Conservation (phyloP, 2,888 invertebrate genomes). For the Boloria selene region DNA sequence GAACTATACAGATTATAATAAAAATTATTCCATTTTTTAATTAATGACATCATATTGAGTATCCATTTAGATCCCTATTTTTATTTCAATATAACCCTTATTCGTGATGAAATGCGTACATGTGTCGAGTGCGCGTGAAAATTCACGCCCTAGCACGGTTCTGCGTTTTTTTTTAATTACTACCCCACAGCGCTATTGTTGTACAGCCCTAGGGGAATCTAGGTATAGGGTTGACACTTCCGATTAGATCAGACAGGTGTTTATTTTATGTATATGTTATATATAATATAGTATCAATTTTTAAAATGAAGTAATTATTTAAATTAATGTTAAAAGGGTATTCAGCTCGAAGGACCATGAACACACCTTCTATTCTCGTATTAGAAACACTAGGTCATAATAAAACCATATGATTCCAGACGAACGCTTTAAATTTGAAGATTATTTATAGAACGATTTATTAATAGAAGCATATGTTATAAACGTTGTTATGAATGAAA, state of each 20-base stretch:
- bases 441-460: too few species aligned
- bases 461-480: too few species aligned
- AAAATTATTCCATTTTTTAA: conserved; percentile 11
- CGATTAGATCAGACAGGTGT: conserved; percentile 22
- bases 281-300: not conserved
- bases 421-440: too few species aligned
- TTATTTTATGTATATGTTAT: not conserved
- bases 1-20: conserved; percentile 11
- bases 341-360: too few species aligned
- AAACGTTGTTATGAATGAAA: too few species aligned
- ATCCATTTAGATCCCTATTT: conserved; percentile 19
- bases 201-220: conserved; percentile 66
- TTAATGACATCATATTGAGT: conserved; percentile 19
- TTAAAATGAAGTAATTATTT: not conserved
- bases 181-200: conserved; percentile 75
- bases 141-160: conserved; percentile 68
- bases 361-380: too few species aligned
- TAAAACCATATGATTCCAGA: too few species aligned
- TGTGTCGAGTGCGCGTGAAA: conserved; percentile 71
- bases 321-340: too few species aligned
- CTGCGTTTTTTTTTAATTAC: conserved; percentile 78
- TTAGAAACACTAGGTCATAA: too few species aligned
- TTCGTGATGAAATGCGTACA: conserved; percentile 34
- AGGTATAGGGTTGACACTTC: conserved; percentile 57
- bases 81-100: conserved; percentile 28